phyloP scores from a whole-genome alignment of 2,888 invertebrate genomes.

The Luffia ferchaultella region DNA sequence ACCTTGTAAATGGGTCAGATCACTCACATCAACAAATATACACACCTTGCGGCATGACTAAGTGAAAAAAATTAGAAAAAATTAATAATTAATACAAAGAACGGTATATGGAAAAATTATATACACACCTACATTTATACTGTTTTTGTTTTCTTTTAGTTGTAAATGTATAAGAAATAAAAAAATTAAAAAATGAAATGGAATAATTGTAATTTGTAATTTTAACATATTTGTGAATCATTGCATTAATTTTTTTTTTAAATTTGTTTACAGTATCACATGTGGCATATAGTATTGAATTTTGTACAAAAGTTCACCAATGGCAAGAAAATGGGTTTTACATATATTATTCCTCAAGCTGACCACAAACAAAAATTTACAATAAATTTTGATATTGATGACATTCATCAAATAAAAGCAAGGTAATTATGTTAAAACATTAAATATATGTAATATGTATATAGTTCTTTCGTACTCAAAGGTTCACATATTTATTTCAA shows the following conservation, averaged over 20 bases:
- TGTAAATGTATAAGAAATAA: background rate
- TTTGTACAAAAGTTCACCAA: conserved; percentile 34
- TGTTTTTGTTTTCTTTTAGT: too few species aligned
- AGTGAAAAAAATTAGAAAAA: too few species aligned
- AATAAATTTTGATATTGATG: conserved; percentile 40
- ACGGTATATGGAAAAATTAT: too few species aligned
- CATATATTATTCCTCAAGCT: conserved; percentile 33
- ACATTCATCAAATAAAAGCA: conserved; percentile 44
- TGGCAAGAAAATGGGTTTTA: conserved; percentile 26
- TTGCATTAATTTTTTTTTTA: background rate
- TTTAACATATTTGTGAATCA: too few species aligned
- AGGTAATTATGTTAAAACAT: too few species aligned
- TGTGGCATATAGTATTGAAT: conserved; percentile 41
- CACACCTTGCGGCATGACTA: too few species aligned
- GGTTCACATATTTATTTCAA: background rate
- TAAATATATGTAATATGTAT: background rate
- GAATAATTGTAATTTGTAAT: too few species aligned
- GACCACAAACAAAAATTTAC: conserved; percentile 37
- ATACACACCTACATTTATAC: too few species aligned
- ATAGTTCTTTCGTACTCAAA: background rate
- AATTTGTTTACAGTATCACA: conserved; percentile 35
- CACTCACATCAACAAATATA: too few species aligned
- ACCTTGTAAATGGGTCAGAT: too few species aligned
- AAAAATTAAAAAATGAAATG: too few species aligned
- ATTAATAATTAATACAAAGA: too few species aligned